Conservation (phyloP, 1,140 invertebrate genomes). For the Augochlora pura region DNA sequence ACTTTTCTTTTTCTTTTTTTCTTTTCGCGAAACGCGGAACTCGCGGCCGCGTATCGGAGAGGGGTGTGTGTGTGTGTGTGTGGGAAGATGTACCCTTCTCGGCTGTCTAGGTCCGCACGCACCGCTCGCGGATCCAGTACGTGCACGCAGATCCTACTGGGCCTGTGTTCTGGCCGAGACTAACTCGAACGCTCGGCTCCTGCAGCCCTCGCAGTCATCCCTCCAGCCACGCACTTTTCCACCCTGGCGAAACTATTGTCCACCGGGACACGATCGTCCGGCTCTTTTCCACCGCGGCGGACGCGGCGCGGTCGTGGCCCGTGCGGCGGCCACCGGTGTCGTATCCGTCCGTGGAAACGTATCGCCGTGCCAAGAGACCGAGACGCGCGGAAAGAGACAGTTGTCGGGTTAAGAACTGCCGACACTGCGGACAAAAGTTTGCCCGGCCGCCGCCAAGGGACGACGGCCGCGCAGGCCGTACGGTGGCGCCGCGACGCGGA, state of each 20-base stretch:
- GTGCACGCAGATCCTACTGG: constrained; percentile 75
- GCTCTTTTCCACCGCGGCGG: neutral
- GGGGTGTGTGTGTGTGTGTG: too few species aligned
- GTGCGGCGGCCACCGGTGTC: too few species aligned
- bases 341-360: too few species aligned
- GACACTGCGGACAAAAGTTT: constrained; percentile 70
- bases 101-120: constrained; percentile 51
- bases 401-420: neutral
- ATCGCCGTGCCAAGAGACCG: neutral
- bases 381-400: constrained; percentile 4
- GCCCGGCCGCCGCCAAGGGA: constrained; percentile 57
- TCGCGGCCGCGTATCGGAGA: constrained; percentile 12
- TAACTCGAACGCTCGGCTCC: constrained; percentile 77
- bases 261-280: neutral
- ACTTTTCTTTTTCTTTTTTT: too few species aligned
- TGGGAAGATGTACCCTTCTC: constrained; percentile 13
- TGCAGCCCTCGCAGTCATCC: constrained; percentile 79
- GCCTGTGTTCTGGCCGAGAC: constrained; percentile 80
- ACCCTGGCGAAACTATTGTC: constrained; percentile 73
- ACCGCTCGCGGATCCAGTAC: constrained; percentile 54
- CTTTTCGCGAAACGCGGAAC: constrained; percentile 26
- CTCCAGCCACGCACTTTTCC: constrained; percentile 77
- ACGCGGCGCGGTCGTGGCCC: neutral
- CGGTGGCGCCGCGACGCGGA: constrained; percentile 74
- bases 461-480: constrained; percentile 66